These are phyloP conservation scores for Drosophila conformis DNA, from an alignment of 2,888 invertebrate species.

Conservation along the genomic window DNA sequence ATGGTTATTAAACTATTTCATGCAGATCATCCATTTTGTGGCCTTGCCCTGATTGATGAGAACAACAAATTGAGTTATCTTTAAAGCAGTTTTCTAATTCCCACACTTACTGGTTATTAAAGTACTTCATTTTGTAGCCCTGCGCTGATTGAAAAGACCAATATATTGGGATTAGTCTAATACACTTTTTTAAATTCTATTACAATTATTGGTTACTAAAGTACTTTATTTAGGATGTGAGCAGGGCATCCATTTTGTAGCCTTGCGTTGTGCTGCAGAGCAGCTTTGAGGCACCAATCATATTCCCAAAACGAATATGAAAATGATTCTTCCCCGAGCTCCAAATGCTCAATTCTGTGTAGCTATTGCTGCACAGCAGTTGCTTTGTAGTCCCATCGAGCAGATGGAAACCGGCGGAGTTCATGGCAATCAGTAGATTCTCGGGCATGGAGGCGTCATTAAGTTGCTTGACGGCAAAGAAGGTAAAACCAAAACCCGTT, in stretches of 20 bases:
- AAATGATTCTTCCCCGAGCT: constrained; percentile 98
- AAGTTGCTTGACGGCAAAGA: constrained; percentile 97
- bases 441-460: constrained; percentile 95
- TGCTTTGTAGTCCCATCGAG: constrained; percentile 95
- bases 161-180: constrained; percentile 85
- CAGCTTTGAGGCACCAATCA: constrained; percentile 94
- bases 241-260: constrained; percentile 98
- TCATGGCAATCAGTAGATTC: constrained; percentile 94
- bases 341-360: constrained; percentile 96
- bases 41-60: constrained; percentile 85
- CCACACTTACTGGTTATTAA: background rate
- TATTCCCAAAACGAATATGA: constrained; percentile 97
- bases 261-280: constrained; percentile 96
- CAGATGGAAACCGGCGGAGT: constrained; percentile 94
- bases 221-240: constrained; percentile 94
- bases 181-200: constrained; percentile 7
- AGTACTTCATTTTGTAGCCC: background rate
- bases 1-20: background rate
- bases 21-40: no score
- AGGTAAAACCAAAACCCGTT: constrained; percentile 97
- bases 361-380: constrained; percentile 92
- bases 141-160: constrained; percentile 82
- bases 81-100: background rate
- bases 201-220: constrained; percentile 56
- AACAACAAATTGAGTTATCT: constrained; percentile 84